These are phyloP conservation scores for Otolemur garnettii DNA, from an alignment of 2,113 vertebrate genomes.

Conservation along the genomic window DNA sequence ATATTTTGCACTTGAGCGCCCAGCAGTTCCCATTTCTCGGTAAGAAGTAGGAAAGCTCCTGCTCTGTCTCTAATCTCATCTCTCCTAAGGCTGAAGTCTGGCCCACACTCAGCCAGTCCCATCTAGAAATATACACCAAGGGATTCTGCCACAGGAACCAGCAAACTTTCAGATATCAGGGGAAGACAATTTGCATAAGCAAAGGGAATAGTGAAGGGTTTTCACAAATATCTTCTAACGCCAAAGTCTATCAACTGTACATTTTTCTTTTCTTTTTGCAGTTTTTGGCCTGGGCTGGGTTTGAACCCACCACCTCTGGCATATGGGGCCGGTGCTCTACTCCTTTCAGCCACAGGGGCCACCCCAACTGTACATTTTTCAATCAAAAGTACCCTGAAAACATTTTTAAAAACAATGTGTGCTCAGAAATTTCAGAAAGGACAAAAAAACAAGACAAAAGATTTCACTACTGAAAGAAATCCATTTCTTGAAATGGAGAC, in stretches of 20 bases:
- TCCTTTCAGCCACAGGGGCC: too few species aligned
- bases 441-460: slow-evolving; percentile 12
- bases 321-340: too few species aligned
- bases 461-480: neutral
- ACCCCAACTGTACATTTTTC: too few species aligned
- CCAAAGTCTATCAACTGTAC: neutral
- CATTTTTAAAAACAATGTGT: slow-evolving; percentile 30
- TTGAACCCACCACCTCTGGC: too few species aligned
- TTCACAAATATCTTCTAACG: slow-evolving; percentile 17
- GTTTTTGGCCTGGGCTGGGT: too few species aligned
- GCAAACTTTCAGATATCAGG: slow-evolving; percentile 31
- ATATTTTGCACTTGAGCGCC: slow-evolving; percentile 1
- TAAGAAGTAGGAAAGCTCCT: slow-evolving; percentile 10
- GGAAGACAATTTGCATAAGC: neutral
- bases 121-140: neutral
- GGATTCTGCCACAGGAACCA: neutral
- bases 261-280: too few species aligned
- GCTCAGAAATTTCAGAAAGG: slow-evolving; percentile 34
- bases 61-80: slow-evolving; percentile 16
- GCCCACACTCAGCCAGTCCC: neutral
- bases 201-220: neutral
- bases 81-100: slow-evolving; percentile 23
- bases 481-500: slow-evolving; percentile 30
- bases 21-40: slow-evolving; percentile 40
- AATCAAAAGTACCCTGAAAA: neutral